Conservation (phyloP, 2,797 vertebrate species). For the Hemitrygon akajei region DNA sequence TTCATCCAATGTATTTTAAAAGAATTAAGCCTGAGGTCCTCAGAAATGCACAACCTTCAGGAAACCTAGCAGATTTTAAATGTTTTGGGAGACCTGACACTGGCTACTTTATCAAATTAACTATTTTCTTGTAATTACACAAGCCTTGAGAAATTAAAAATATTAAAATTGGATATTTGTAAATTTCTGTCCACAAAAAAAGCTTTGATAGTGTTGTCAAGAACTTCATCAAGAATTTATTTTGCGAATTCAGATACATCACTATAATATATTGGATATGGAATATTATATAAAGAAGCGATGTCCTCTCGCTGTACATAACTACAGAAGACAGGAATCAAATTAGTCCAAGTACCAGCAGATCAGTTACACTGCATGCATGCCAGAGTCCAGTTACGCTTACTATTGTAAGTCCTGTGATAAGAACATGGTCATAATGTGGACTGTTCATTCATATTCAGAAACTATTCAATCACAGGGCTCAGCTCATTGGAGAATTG, state of each 20-base stretch:
- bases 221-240: not conserved
- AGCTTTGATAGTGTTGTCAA: not conserved
- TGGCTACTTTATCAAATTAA: not conserved
- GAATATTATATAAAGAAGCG: conserved; percentile 3
- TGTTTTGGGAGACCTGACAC: not conserved
- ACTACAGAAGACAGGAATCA: not conserved
- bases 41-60: not conserved
- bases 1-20: not conserved
- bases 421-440: not conserved
- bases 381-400: not conserved
- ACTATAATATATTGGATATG: not conserved
- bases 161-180: not conserved
- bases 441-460: not conserved
- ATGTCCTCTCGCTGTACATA: not conserved
- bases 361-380: not conserved
- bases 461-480: not conserved
- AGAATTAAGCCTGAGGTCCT: not conserved
- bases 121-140: not conserved
- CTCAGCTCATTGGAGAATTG: not conserved
- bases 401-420: not conserved
- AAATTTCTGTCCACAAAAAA: not conserved
- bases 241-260: not conserved
- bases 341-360: not conserved
- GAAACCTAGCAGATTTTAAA: not conserved
- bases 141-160: not conserved